Conservation (phyloP, 1,140 invertebrate genomes). For the Drosophila sturtevanti region DNA sequence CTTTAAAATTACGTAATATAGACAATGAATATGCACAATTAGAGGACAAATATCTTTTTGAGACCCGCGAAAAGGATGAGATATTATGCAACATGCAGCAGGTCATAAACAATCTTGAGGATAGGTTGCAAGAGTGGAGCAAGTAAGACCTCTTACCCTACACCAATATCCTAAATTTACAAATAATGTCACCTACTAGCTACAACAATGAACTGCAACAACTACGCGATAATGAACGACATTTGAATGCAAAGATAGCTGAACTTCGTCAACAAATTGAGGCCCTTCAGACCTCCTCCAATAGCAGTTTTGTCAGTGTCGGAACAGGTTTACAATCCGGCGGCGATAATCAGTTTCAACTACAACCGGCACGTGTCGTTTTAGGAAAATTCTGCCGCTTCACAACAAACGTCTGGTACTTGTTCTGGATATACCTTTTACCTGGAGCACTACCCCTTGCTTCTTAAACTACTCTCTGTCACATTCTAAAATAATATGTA, state of each 20-base stretch:
- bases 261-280: conserved; percentile 14
- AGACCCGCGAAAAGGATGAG: conserved; percentile 31
- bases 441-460: neutral
- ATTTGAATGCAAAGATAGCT: neutral
- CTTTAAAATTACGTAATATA: conserved; percentile 5
- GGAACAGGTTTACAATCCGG: neutral
- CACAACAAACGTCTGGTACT: neutral
- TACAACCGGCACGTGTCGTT: neutral
- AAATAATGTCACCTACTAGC: neutral
- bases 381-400: conserved; percentile 3
- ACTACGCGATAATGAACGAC: neutral
- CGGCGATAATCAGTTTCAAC: neutral
- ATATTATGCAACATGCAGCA: neutral
- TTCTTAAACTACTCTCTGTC: too few relatives aligned
- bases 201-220: conserved; percentile 8
- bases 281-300: neutral
- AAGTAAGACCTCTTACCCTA: neutral
- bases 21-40: neutral
- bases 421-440: conserved; percentile 20
- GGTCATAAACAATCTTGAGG: conserved; percentile 4
- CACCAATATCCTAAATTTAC: too few relatives aligned
- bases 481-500: neutral
- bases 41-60: neutral
- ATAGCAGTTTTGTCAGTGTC: neutral
- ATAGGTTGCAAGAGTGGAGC: neutral